These are phyloP conservation scores for Polia nebulosa DNA, from an alignment of 2,888 invertebrate species.

Conservation along the genomic window DNA sequence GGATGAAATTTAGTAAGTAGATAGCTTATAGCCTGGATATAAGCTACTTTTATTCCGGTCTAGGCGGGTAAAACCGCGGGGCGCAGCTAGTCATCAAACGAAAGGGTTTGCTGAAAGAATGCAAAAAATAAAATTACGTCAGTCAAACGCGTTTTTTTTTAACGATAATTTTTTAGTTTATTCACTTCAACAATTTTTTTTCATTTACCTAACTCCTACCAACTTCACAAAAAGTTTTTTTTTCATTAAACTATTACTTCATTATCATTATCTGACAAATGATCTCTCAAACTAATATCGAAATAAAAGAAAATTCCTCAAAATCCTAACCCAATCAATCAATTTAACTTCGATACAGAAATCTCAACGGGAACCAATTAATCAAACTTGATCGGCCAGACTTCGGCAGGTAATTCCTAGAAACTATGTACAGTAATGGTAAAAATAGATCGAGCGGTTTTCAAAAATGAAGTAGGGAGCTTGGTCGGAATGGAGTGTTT, in stretches of 20 bases:
- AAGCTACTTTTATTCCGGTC: too few species aligned
- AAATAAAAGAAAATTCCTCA: slow-evolving; percentile 10
- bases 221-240: not conserved
- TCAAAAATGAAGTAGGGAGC: too few species aligned
- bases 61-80: too few species aligned
- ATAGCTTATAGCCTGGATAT: too few species aligned
- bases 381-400: slow-evolving; percentile 66
- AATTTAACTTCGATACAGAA: slow-evolving; percentile 39
- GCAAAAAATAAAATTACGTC: too few species aligned
- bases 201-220: not conserved
- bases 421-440: slow-evolving; percentile 61
- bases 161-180: too few species aligned
- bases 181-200: not conserved
- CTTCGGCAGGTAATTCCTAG: slow-evolving; percentile 68
- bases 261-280: not conserved
- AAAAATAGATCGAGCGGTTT: not conserved
- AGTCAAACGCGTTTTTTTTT: too few species aligned
- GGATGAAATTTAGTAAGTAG: too few species aligned
- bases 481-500: too few species aligned
- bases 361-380: slow-evolving; percentile 55
- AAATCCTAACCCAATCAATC: slow-evolving; percentile 41
- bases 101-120: not conserved
- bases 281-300: not conserved
- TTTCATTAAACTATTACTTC: not conserved
- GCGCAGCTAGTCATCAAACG: too few species aligned